Percentiles rank a stretch among this genome's conserved stretches.
Evolutionary conservation across 2,888 invertebrate genomes (phyloP).

Genomic region (Coelinius sp.): DNA sequence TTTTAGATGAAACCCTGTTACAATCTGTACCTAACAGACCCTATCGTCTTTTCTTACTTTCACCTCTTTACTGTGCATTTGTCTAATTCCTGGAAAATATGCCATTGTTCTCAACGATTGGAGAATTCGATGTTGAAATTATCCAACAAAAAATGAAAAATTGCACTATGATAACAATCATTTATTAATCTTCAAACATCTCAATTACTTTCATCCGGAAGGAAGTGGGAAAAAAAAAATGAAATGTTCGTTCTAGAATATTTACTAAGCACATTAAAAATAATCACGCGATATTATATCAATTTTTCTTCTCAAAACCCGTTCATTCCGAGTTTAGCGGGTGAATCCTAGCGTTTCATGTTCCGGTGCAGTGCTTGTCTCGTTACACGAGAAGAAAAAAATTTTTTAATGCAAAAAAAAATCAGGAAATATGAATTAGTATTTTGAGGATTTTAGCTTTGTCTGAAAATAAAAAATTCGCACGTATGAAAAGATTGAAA

Average conservation of each 20-base stretch:
- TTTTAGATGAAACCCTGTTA: background rate
- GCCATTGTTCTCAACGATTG: conserved; percentile 11
- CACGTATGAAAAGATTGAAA: background rate
- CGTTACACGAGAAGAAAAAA: background rate
- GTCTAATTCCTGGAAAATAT: background rate
- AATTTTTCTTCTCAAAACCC: conserved; percentile 7
- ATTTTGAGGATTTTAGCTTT: background rate
- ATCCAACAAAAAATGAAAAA: background rate
- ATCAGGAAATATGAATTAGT: conserved; percentile 7
- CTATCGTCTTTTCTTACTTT: conserved; percentile 5
- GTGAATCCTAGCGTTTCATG: conserved; percentile 31
- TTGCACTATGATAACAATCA: conserved; percentile 7
- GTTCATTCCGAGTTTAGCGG: conserved; percentile 14
- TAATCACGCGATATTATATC: background rate
- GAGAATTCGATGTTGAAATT: background rate
- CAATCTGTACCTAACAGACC: background rate
- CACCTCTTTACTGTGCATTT: background rate
- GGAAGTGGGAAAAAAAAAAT: conserved; percentile 22
- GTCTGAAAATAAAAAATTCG: background rate
- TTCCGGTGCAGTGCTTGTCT: conserved; percentile 15
- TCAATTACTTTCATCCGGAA: conserved; percentile 24
- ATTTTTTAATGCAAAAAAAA: background rate
- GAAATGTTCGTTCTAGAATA: background rate
- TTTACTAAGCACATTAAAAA: background rate
- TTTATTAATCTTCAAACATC: background rate